Percentiles rank a stretch among this genome's conserved stretches.
These are phyloP conservation scores for Galemys pyrenaicus DNA, from an alignment of 2,113 vertebrate genomes.

Conservation along the genomic window DNA sequence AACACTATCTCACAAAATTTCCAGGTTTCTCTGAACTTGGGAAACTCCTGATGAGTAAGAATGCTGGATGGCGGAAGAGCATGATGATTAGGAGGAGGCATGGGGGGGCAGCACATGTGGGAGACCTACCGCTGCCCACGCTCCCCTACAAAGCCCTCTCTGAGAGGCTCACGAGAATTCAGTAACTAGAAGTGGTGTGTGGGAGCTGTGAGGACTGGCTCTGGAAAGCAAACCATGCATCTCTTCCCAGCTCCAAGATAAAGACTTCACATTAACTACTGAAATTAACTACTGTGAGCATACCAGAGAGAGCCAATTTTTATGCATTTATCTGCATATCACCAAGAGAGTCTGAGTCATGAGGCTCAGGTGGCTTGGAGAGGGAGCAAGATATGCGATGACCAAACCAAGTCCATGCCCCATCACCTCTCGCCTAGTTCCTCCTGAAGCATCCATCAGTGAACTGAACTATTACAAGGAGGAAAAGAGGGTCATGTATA, in stretches of 20 bases:
- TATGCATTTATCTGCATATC: not conserved
- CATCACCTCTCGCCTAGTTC: not conserved
- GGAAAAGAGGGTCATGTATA: not conserved
- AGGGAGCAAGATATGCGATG: not conserved
- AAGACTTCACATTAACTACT: not conserved
- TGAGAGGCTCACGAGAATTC: not conserved
- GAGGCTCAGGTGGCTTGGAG: not conserved
- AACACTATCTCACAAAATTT: not conserved
- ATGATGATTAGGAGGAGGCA: no score
- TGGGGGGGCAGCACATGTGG: no score
- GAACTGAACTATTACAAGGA: not conserved
- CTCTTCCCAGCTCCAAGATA: not conserved
- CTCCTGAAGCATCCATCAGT: not conserved
- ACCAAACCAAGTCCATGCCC: not conserved
- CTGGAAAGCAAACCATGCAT: not conserved
- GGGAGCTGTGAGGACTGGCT: not conserved
- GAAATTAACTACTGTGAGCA: not conserved
- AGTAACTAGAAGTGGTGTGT: fast-evolving
- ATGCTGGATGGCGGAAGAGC: not conserved
- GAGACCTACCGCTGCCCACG: no score
- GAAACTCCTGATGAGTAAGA: not conserved
- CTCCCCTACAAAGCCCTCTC: not conserved
- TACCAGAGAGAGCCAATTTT: not conserved
- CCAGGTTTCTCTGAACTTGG: not conserved
- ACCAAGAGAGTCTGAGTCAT: not conserved